phyloP scores from a whole-genome alignment of 2,888 invertebrate species.

The Brachyptera risi region DNA sequence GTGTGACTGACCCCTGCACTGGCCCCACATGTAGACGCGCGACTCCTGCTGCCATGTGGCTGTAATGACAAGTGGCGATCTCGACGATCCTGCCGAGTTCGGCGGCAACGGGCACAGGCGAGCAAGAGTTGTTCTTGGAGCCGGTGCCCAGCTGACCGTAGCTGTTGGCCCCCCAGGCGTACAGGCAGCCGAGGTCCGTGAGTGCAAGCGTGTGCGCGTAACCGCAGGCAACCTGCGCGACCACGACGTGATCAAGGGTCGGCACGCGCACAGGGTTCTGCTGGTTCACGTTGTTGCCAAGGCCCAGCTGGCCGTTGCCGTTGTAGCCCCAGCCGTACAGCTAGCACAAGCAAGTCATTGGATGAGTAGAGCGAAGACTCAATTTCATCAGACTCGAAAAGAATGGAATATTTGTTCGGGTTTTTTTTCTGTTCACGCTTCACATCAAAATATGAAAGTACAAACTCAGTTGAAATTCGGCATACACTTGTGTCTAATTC shows the following conservation, averaged over 20 bases:
- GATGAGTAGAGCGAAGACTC: too few species aligned
- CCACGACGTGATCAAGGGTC: constrained; percentile 44
- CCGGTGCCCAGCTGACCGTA: constrained; percentile 57
- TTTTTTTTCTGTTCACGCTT: too few species aligned
- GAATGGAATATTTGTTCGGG: too few species aligned
- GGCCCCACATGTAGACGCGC: constrained; percentile 59
- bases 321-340: constrained; percentile 59
- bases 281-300: constrained; percentile 54
- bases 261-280: constrained; percentile 50
- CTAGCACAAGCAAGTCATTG: constrained; percentile 42
- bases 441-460: too few species aligned
- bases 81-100: constrained; percentile 54
- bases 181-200: constrained; percentile 56
- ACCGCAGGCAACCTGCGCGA: constrained; percentile 52
- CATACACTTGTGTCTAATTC: too few species aligned
- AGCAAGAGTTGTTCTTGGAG: constrained; percentile 51
- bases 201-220: constrained; percentile 56
- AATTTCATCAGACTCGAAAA: too few species aligned
- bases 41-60: constrained; percentile 56
- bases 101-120: constrained; percentile 47
- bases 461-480: too few species aligned
- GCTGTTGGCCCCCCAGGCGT: constrained; percentile 59
- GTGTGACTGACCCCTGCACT: constrained; percentile 50
- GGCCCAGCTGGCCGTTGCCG: constrained; percentile 53
- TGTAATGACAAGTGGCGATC: constrained; percentile 55